phyloP scores from a whole-genome alignment of 2,888 invertebrate species.

The Stratiomys singularior region DNA sequence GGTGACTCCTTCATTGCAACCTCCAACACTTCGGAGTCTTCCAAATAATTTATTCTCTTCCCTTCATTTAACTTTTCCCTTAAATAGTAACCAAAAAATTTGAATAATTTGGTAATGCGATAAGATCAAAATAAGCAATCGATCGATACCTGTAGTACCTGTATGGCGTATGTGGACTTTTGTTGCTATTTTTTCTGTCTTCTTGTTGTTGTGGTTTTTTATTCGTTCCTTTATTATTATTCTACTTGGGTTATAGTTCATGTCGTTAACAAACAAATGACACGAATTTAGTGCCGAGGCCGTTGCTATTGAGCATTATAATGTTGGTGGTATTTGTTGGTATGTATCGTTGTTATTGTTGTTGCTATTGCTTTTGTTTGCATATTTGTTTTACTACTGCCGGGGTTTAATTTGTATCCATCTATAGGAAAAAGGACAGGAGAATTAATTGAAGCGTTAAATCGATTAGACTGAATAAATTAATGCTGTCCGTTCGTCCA shows the following conservation, averaged over 20 bases:
- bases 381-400: no score
- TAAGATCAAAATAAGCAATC: background rate
- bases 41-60: no score
- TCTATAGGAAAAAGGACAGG: background rate
- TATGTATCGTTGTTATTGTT: no score
- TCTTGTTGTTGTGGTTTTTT: background rate
- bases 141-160: constrained; percentile 2
- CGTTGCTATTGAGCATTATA: no score
- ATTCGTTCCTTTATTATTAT: background rate
- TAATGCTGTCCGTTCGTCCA: background rate
- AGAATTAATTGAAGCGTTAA: constrained; percentile 7
- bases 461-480: constrained; percentile 14
- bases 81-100: background rate
- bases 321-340: no score
- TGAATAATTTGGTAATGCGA: background rate
- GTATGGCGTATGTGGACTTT: background rate
- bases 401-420: background rate
- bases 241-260: constrained; percentile 8
- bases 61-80: no score
- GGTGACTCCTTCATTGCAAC: no score
- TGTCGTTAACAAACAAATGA: constrained; percentile 3
- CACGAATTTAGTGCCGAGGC: background rate
- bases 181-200: no score
- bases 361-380: no score
- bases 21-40: no score